A percentile compares a stretch with the other conserved stretches of the same genome.
These are phyloP conservation scores for Pongo pygmaeus DNA, from an alignment of 2,113 vertebrate genomes.

Conservation along the genomic window DNA sequence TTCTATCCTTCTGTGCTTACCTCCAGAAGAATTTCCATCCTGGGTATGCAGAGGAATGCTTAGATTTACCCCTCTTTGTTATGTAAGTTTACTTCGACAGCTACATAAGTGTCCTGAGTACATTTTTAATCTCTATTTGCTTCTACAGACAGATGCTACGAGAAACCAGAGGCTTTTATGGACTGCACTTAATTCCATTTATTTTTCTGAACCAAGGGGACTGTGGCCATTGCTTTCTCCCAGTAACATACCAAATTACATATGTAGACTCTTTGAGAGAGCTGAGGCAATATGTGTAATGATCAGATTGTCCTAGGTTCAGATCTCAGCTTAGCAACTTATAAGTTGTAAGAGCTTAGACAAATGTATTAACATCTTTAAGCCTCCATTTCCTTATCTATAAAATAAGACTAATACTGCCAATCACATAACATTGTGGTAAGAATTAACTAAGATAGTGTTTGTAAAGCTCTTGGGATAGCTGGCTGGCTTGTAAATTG, in stretches of 20 bases:
- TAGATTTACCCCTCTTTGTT: conserved; percentile 36
- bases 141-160: not conserved
- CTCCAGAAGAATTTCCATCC: conserved; percentile 71
- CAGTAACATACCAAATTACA: not conserved
- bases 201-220: not conserved
- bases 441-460: not conserved
- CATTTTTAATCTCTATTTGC: not conserved
- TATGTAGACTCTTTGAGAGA: not conserved
- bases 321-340: not conserved
- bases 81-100: conserved; percentile 40
- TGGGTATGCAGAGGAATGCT: conserved; percentile 31
- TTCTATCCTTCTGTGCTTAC: not conserved
- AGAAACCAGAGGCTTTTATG: conserved; percentile 59
- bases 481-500: not conserved
- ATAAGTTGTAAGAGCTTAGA: not conserved
- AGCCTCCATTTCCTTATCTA: not conserved
- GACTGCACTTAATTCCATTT: not conserved
- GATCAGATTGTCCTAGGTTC: not conserved
- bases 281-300: not conserved
- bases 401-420: not conserved
- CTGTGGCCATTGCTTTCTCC: not conserved
- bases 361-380: not conserved
- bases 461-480: not conserved
- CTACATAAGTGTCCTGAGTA: not conserved
- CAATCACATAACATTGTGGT: not conserved